A percentile compares a stretch with the other conserved stretches of the same genome.
phyloP scores from a whole-genome alignment of 2,113 vertebrate species.

The Sturnus vulgaris region DNA sequence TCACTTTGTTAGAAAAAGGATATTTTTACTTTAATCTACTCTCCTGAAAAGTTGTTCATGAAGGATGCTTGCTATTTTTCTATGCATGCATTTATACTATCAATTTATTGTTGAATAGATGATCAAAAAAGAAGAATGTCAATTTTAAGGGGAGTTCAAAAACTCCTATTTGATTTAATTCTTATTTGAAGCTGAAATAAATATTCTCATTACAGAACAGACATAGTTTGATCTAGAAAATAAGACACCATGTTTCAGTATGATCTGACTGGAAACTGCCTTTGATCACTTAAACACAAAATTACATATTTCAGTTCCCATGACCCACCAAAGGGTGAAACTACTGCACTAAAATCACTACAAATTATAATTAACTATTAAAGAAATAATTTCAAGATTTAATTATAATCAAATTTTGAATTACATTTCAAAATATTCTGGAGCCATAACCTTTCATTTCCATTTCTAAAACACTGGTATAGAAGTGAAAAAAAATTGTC shows the following conservation, averaged over 20 bases:
- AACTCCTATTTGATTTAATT: background rate
- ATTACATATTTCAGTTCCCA: background rate
- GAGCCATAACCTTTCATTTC: background rate
- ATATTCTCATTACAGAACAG: background rate
- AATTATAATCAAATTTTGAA: background rate
- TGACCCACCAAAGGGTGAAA: background rate
- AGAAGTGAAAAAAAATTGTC: background rate
- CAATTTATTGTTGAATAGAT: background rate
- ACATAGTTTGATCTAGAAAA: slow-evolving; percentile 7
- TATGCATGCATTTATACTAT: background rate
- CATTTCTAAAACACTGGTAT: background rate
- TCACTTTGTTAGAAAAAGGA: background rate
- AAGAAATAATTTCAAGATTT: background rate
- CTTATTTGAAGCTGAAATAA: slow-evolving; percentile 9
- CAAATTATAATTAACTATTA: background rate
- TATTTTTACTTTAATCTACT: background rate
- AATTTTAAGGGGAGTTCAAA: background rate
- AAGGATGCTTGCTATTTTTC: background rate
- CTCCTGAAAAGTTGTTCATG: background rate
- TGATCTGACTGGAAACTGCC: background rate
- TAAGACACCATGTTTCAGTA: background rate
- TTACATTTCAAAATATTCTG: background rate
- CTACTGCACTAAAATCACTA: background rate
- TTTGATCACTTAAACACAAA: slow-evolving; percentile 26
- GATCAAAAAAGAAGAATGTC: background rate